Evolutionary conservation across 2,888 invertebrate genomes (phyloP), one percentile per base, ranked within the genome.

Genomic region (Cyclophora albipunctata): DNA sequence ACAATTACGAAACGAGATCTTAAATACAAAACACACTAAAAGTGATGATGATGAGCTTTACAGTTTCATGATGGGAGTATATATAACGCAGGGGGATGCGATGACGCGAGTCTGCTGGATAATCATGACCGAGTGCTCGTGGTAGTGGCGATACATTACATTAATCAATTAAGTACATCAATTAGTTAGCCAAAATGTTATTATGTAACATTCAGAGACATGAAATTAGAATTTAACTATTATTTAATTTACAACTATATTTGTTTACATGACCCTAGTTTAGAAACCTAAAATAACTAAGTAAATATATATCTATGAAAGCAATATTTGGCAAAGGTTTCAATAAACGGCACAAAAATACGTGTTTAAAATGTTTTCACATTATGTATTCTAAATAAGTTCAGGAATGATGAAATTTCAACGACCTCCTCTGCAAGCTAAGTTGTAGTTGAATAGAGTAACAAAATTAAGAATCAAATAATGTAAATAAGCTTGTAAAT

Each of bases 1-100:
- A 78, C 73, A 84, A 37, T 78, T 78, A 71, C 72, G 71, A 76
- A 73, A 79, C 78, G 79, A 84, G 80, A 78, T 79, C 78, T 78
- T 74, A 66, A 67, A 69, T 66, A 69, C 66, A 70, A 65, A 42
- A 34, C 44, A 48, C 45, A 34, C 37, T 49, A 43, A 37, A 51
- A 37, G 42, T 48, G 49, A 64, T 62, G 64, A 67, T 67, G 69
- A 63, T 69, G 66, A 60, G 60, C 57, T 59, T 50, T 56, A 54
- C 54, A 58, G 60, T 66, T 64, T 67, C 66, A 68, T 69, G 76
- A 77, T 74, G 78, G 78, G 81, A 80, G 80, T 76, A 73, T 63
- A 67, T 60, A 20, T 37, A 37, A 64, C 62, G 62, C 62, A 58
- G 56, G 53, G 53, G 59, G 58, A 62, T 60, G 62, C 57, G 59